Evolutionary conservation across 2,113 vertebrate genomes (phyloP).

Genomic region (Sprattus sprattus): DNA sequence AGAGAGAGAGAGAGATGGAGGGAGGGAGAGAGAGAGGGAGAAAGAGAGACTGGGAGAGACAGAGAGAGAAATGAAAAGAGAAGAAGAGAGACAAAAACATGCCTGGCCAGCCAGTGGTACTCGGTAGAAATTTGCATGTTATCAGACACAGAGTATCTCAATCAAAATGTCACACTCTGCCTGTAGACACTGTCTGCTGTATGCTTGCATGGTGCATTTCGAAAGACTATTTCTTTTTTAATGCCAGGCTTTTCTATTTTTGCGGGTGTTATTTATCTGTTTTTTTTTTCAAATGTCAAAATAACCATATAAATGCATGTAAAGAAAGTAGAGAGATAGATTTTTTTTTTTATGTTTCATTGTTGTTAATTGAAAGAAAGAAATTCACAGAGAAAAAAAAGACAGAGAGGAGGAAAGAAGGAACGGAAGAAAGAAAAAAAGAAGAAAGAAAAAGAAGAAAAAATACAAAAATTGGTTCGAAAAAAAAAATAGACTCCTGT

Average conservation of each 20-base stretch:
- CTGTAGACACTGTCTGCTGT: constrained; percentile 51
- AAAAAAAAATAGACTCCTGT: neutral
- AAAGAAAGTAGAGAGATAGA: neutral
- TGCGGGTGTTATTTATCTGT: constrained; percentile 24
- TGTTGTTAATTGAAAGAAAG: constrained; percentile 41
- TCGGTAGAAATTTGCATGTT: constrained; percentile 65
- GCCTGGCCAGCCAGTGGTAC: constrained; percentile 46
- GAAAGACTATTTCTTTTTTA: constrained; percentile 36
- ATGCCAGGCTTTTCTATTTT: constrained; percentile 11
- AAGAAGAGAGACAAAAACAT: constrained; percentile 43
- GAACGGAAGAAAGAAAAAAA: neutral
- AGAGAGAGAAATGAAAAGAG: neutral
- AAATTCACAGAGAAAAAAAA: neutral
- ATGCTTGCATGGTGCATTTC: constrained; percentile 53
- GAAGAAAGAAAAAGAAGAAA: neutral
- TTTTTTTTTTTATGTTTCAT: neutral
- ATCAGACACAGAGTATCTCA: constrained; percentile 60
- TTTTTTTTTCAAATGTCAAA: constrained; percentile 51
- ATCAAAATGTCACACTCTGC: constrained; percentile 66
- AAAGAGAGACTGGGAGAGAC: constrained; percentile 19
- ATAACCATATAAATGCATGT: constrained; percentile 23
- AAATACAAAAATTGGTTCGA: neutral
- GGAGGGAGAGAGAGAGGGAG: constrained; percentile 9
- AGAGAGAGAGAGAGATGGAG: neutral
- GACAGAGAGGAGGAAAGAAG: neutral